Evolutionary conservation across 2,888 invertebrate species (phyloP), one percentile per base, ranked within the genome.

Genomic region (Philhelius pedissequus): DNA sequence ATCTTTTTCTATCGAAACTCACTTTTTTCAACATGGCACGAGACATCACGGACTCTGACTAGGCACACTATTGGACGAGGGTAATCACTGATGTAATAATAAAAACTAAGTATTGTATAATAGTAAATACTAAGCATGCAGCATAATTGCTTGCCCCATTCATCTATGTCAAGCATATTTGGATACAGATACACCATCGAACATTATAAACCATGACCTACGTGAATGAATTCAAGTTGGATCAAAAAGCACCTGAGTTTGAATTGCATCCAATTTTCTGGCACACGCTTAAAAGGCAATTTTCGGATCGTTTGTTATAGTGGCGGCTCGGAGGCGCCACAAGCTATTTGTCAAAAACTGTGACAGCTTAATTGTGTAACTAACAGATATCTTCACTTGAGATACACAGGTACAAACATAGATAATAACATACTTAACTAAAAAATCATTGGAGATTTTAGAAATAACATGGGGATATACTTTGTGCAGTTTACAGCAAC

Each of bases 151-250:
- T 35, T 71, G 66, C 38, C 50, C 52, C 22, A 64, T 54, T 54
- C 50, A 50, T 60, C 69, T 52, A 43, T 62, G 68, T 76, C 68
- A 70, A 70, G 50, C 81, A 38, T 30, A 45, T 25, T 30, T 32
- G 20, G 27, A 45, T 64, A 62, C 62, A 30, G 27, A 45, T 64
- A 62, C 62, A 30, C 66, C 50, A 60, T 43, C 45, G 40, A 50
- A 25, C 22, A 58, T 35, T 64, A 58, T 15, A 7, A 8, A 70
- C 27, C 64, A 32, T 82, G 76, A 82, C 81, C 82, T 62, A 82
- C 71, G 77, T 77, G 77, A 58, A 52, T 22, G 22, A 58, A 38
- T 48, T 56, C 18, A 56, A 56, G 18, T 60, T 58, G 35, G 40
- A 25, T 43, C 15, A 40, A 38, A 13, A 22, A 40, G 27, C 11